Conservation (phyloP, 2,113 vertebrate genomes). For the Callipepla californica region DNA sequence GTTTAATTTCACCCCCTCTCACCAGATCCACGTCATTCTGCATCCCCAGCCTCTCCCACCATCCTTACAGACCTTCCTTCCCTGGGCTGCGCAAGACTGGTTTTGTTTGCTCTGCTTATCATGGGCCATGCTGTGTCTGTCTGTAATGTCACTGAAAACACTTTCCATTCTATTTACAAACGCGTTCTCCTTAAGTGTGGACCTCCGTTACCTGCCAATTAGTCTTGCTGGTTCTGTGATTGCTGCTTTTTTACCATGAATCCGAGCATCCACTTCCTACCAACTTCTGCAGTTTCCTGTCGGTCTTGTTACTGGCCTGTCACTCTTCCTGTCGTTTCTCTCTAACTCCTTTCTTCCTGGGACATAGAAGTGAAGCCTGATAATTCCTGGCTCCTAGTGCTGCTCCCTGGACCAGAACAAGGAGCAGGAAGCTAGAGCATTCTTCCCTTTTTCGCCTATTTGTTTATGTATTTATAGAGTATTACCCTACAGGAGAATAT, state of each 20-base stretch:
- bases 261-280: not conserved
- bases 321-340: not conserved
- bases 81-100: not conserved
- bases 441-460: slow-evolving; percentile 8
- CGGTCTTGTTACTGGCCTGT: not conserved
- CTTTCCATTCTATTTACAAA: not conserved
- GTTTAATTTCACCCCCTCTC: not conserved
- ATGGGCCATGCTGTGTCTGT: not conserved
- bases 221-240: not conserved
- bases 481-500: not conserved
- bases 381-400: not conserved
- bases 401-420: not conserved
- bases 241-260: not conserved
- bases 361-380: not conserved
- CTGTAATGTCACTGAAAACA: not conserved
- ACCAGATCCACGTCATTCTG: not conserved
- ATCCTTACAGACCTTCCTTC: not conserved
- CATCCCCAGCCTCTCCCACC: not conserved
- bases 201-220: not conserved
- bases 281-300: not conserved
- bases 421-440: slow-evolving; percentile 6
- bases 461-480: slow-evolving; percentile 29
- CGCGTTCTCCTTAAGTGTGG: not conserved
- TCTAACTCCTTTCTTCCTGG: slow-evolving; percentile 22
- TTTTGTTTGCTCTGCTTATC: not conserved